Evolutionary conservation across 1,140 invertebrate species (phyloP), one percentile per base, ranked within the genome.

Genomic region (Eupeodes corollae): DNA sequence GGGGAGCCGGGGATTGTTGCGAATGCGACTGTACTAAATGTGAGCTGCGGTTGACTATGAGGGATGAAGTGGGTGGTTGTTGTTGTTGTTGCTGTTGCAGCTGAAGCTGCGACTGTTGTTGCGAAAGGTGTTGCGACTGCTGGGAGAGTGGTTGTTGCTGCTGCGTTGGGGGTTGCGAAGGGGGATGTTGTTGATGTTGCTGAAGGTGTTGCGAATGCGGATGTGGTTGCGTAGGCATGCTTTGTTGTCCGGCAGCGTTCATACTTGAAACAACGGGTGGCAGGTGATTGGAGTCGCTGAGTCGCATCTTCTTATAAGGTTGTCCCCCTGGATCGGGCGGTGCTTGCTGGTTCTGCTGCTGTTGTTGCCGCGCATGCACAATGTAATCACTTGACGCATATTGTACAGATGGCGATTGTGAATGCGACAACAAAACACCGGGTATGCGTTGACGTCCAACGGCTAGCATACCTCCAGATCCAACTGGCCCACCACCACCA

Each of bases 221-320:
- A 13, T 42, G 26, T 42, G 26, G 30, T 33, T 43, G 30, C 16
- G 56, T 38, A 42, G 51, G n/a, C 47, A 51, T 14, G 37, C 50
- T 46, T 42, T 43, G 42, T 19, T 26, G 42, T 15, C 26, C 30
- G 15, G 42, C 42, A 43, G 30, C 30, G 8, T 26, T 32, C 32
- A 31, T 26, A 43, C 21, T 26, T 26, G 21, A 26, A 26, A 44
- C 26, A 16, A 33, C 15, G 38, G 54, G 46, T 51, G 63, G 63
- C 63, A 64, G 63, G 59, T 67, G 61, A 59, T 64, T 67, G 48
- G 75, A 56, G 42, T 82, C 83, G 14, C 74, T 74, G 31, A 88
- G 72, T 11, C 84, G 74, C 51, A 91, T 83, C 61, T 87, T 88
- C 64, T 88, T 88, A 68, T 84, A 82, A 42, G 82, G 79, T 45